Conservation (phyloP, 2,113 vertebrate species). For the Patagioenas fasciata region DNA sequence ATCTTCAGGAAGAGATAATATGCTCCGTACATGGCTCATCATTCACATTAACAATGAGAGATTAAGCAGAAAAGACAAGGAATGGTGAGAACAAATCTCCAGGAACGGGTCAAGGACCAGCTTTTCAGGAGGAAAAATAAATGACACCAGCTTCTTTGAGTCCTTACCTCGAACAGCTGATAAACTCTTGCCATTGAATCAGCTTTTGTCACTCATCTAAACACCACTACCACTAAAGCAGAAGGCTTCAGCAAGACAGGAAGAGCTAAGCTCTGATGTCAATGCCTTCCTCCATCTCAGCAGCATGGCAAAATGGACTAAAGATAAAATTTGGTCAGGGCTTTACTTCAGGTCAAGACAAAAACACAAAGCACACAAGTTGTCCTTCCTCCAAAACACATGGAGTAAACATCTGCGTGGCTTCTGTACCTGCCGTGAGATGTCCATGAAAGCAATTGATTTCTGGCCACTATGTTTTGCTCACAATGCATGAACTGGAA, state of each 20-base stretch:
- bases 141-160: neutral
- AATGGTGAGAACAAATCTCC: neutral
- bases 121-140: neutral
- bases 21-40: neutral
- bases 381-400: neutral
- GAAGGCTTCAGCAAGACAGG: neutral
- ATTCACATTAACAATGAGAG: neutral
- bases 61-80: neutral
- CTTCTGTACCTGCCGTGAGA: neutral
- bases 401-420: accelerated
- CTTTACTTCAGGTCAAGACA: neutral
- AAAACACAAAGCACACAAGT: neutral
- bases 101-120: neutral
- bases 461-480: neutral
- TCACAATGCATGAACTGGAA: neutral
- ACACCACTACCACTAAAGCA: neutral
- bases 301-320: neutral
- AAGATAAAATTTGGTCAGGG: neutral
- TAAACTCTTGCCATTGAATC: neutral
- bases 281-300: neutral
- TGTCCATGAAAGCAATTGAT: neutral
- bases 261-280: neutral
- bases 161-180: neutral
- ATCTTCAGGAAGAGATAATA: neutral
- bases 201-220: neutral